Conservation (phyloP, 1,140 invertebrate species). For the Gryllus bimaculatus region DNA sequence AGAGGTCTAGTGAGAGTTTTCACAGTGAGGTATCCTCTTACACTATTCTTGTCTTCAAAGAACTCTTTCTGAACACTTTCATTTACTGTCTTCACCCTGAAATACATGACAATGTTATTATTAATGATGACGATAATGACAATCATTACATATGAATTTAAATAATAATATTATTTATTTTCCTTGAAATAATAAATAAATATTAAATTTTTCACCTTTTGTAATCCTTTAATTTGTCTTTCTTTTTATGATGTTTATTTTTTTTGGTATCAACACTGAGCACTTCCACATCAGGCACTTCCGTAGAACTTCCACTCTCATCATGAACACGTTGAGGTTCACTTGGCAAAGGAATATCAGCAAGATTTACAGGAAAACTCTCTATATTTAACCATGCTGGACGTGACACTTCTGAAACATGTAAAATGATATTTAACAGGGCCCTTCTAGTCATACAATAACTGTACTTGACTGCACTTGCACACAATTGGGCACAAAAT, state of each 20-base stretch:
- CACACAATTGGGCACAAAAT: not conserved
- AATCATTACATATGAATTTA: not conserved
- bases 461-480: not conserved
- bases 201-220: no score
- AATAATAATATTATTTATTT: no score
- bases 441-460: not conserved
- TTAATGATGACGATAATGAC: not conserved
- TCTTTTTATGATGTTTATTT: no score
- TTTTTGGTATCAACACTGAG: no score
- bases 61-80: not conserved
- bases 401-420: not conserved
- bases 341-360: not conserved
- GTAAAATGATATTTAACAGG: not conserved
- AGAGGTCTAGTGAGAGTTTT: not conserved
- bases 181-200: no score
- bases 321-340: not conserved
- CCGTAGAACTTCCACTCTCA: not conserved
- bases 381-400: not conserved
- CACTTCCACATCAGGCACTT: no score
- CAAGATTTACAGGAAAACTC: not conserved
- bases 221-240: no score
- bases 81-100: not conserved
- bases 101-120: not conserved
- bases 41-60: slow-evolving; percentile 12
- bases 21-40: slow-evolving; percentile 8